Conservation (phyloP, 2,888 invertebrate genomes). For the Melanchra persicariae region DNA sequence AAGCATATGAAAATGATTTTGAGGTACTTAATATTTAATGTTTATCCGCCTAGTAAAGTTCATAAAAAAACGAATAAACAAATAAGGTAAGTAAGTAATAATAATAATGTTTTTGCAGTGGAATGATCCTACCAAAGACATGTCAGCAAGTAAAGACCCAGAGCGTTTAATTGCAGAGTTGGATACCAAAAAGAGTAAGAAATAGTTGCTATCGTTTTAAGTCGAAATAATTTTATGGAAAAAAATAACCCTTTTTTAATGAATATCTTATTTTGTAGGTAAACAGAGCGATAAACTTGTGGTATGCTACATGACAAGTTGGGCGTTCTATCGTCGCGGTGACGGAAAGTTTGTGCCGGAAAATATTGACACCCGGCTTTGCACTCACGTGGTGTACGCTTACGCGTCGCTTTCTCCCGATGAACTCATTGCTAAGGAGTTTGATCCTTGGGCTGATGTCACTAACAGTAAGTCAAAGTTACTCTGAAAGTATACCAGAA, state of each 20-base stretch:
- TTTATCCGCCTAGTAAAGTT: background rate
- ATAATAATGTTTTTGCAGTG: constrained; percentile 78
- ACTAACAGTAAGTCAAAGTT: constrained; percentile 93
- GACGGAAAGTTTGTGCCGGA: constrained; percentile 97
- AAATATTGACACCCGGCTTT: constrained; percentile 94
- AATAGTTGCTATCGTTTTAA: background rate
- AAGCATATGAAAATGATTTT: constrained; percentile 85
- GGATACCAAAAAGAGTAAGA: constrained; percentile 80
- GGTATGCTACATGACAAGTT: constrained; percentile 97
- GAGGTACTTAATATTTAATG: constrained; percentile 77
- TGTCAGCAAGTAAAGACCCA: constrained; percentile 69
- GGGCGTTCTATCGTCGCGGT: constrained; percentile 96
- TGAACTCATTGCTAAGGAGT: constrained; percentile 94
- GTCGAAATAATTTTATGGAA: background rate
- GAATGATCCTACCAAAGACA: constrained; percentile 74
- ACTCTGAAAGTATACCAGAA: background rate
- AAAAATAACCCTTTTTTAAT: background rate
- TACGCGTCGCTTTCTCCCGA: constrained; percentile 96
- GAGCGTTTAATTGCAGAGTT: constrained; percentile 71
- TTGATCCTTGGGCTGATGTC: constrained; percentile 97
- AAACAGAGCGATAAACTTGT: constrained; percentile 89
- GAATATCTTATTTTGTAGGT: constrained; percentile 68
- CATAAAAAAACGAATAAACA: background rate
- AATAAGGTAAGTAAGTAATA: too few relatives aligned
- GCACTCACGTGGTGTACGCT: constrained; percentile 97